Evolutionary conservation across 2,888 invertebrate species (phyloP).

Genomic region (Aphrophora alni): DNA sequence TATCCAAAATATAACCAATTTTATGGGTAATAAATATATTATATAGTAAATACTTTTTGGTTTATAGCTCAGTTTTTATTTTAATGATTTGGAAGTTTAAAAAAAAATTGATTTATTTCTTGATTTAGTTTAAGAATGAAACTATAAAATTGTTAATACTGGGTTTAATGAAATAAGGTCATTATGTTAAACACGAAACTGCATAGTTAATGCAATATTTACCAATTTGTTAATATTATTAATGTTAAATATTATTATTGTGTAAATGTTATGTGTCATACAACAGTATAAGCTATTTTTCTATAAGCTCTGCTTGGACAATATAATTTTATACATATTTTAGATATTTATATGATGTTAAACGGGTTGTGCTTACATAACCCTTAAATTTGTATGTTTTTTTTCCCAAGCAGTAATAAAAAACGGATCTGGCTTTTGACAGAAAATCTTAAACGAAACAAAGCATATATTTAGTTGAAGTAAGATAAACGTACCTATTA

Average conservation of each 20-base stretch:
- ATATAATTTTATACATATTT: background rate
- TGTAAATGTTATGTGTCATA: constrained; percentile 26
- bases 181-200: no score
- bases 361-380: background rate
- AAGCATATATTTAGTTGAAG: background rate
- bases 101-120: no score
- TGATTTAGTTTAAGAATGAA: no score
- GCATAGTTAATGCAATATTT: constrained; percentile 30
- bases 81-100: no score
- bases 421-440: background rate
- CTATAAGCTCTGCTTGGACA: background rate
- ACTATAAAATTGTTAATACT: no score
- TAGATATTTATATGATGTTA: background rate
- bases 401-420: background rate
- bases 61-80: no score
- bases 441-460: background rate
- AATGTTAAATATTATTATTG: constrained; percentile 19
- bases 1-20: no score
- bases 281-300: constrained; percentile 19
- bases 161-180: no score
- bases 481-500: background rate
- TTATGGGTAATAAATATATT: no score
- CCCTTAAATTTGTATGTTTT: background rate
- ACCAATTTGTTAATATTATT: constrained; percentile 24
- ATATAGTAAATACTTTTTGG: no score